A percentile compares a stretch with the other conserved stretches of the same genome.
These are phyloP conservation scores for Vulpes lagopus DNA, from an alignment of 2,113 vertebrate species.

Conservation along the genomic window DNA sequence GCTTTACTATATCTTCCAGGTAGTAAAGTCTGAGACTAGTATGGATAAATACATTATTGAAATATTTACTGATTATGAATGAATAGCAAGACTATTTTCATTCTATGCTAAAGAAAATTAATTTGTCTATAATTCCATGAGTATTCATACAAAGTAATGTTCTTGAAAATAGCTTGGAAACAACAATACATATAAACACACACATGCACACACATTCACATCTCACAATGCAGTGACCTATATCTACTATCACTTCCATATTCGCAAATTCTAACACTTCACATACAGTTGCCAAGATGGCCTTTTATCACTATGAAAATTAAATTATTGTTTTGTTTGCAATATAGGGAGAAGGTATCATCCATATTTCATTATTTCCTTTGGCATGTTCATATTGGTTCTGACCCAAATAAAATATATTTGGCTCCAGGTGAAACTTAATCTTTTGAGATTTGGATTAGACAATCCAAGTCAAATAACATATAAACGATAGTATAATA, in stretches of 20 bases:
- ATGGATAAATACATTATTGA: background rate
- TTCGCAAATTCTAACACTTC: background rate
- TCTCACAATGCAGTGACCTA: background rate
- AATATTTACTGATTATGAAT: conserved; percentile 16
- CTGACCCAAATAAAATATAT: conserved; percentile 60
- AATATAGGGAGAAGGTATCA: background rate
- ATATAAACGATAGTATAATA: conserved; percentile 5
- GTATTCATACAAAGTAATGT: background rate
- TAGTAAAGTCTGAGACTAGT: background rate
- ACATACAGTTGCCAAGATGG: background rate
- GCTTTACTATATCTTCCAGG: background rate
- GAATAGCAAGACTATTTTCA: conserved; percentile 38
- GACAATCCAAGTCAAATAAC: conserved; percentile 19
- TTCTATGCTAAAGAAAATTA: conserved; percentile 49
- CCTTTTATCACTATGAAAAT: conserved; percentile 4
- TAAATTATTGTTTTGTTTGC: conserved; percentile 42
- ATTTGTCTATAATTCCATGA: conserved; percentile 15
- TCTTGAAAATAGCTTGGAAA: conserved; percentile 18
- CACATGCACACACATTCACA: background rate
- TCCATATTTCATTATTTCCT: conserved; percentile 52
- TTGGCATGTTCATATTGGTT: conserved; percentile 37
- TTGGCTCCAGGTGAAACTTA: conserved; percentile 25
- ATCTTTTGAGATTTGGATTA: conserved; percentile 25
- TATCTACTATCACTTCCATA: background rate
- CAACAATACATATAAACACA: background rate